Percentiles rank a stretch among this genome's conserved stretches.
Conservation (phyloP, 1,140 invertebrate species). For the Papilio dardanus region DNA sequence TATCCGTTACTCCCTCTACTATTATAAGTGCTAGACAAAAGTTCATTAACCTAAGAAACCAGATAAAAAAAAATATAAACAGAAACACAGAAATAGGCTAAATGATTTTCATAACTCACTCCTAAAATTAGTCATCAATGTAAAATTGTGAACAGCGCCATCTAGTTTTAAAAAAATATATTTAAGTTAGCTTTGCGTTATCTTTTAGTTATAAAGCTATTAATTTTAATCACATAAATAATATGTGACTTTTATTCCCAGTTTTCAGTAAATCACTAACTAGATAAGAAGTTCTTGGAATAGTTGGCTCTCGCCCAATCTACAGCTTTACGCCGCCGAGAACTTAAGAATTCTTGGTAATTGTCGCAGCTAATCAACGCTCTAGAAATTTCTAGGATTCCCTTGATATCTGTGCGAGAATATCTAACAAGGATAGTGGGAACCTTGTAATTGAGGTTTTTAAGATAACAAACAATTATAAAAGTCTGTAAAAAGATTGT, state of each 20-base stretch:
- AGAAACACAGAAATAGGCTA: background rate
- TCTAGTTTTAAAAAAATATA: background rate
- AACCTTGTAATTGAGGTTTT: background rate
- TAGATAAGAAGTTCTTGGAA: slow-evolving; percentile 18
- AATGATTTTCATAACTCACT: no score
- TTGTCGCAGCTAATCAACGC: slow-evolving; percentile 10
- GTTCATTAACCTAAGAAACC: background rate
- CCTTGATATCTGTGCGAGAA: background rate
- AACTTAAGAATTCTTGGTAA: slow-evolving; percentile 14
- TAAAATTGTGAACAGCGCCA: background rate
- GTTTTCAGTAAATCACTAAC: slow-evolving; percentile 16
- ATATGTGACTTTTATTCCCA: slow-evolving; percentile 1
- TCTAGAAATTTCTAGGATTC: slow-evolving; percentile 16
- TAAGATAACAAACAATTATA: background rate
- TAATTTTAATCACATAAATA: background rate
- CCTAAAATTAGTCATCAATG: no score
- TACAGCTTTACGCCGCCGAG: slow-evolving; percentile 2
- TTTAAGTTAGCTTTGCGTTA: background rate
- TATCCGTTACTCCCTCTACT: background rate
- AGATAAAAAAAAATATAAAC: no score
- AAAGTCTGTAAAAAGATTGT: background rate
- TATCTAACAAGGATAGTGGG: background rate
- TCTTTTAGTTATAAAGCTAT: background rate
- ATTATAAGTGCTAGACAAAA: background rate
- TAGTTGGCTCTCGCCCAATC: slow-evolving; percentile 5